Conservation (phyloP, 2,113 vertebrate genomes). For the Eulemur rufifrons region DNA sequence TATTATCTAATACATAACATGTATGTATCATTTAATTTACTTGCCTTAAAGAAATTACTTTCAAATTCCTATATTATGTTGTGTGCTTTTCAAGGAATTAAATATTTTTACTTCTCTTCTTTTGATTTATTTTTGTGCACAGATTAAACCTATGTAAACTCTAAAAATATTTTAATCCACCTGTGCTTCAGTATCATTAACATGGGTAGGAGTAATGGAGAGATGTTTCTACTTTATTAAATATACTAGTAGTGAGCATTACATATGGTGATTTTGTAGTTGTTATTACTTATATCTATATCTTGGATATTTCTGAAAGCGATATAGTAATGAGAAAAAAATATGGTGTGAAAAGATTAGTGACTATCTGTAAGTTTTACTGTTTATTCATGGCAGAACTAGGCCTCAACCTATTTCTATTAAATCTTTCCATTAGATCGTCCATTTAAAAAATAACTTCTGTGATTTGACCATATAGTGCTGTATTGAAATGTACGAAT, state of each 20-base stretch:
- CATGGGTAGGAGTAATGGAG: neutral
- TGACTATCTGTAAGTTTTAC: neutral
- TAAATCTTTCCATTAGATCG: neutral
- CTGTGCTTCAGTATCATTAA: neutral
- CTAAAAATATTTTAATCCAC: conserved; percentile 10
- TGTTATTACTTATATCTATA: neutral
- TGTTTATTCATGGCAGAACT: neutral
- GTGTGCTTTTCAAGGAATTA: neutral
- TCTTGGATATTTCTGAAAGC: neutral
- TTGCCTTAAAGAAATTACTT: conserved; percentile 8
- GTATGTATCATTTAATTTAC: neutral
- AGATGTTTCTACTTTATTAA: neutral
- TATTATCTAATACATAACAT: neutral
- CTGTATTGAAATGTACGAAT: neutral
- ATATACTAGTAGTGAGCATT: neutral
- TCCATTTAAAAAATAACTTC: neutral
- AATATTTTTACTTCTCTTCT: neutral
- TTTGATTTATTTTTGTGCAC: neutral
- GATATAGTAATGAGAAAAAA: neutral
- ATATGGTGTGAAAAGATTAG: neutral
- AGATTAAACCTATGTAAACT: neutral
- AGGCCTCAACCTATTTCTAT: neutral
- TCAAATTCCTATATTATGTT: neutral
- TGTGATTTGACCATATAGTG: neutral
- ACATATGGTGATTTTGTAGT: neutral